A percentile compares a stretch with the other conserved stretches of the same genome.
phyloP scores from a whole-genome alignment of 2,797 vertebrate species.

The Muscicapa comitata region DNA sequence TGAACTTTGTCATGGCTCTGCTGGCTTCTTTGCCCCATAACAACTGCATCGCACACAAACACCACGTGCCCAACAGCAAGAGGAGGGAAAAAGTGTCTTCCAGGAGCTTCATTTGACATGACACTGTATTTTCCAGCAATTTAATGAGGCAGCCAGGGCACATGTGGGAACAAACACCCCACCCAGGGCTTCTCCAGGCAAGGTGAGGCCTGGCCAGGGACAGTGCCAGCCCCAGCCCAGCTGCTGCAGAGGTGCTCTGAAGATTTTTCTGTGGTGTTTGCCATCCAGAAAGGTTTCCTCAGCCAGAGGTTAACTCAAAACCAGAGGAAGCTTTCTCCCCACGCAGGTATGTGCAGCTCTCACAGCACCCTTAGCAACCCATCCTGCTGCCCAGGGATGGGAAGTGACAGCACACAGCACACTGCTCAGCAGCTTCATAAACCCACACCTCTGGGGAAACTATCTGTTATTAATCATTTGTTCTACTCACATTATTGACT shows the following conservation, averaged over 20 bases:
- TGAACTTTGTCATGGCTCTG: slow-evolving; percentile 17
- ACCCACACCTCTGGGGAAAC: neutral
- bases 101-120: neutral
- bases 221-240: neutral
- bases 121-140: neutral
- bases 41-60: slow-evolving; percentile 6
- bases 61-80: slow-evolving; percentile 32
- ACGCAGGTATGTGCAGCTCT: rapidly evolving
- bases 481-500: neutral
- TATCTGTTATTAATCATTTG: neutral
- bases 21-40: slow-evolving; percentile 44
- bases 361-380: neutral
- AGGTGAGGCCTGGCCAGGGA: neutral
- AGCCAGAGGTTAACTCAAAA: neutral
- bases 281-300: neutral
- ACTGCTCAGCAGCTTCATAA: neutral
- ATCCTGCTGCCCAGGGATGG: neutral
- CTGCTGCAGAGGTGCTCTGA: neutral
- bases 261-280: neutral
- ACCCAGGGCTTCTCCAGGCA: neutral
- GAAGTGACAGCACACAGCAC: neutral
- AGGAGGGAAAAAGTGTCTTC: neutral
- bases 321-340: neutral
- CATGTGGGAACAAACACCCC: neutral
- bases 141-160: neutral